These are phyloP conservation scores for Volucella bombylans DNA, from an alignment of 2,888 invertebrate species.

Conservation along the genomic window DNA sequence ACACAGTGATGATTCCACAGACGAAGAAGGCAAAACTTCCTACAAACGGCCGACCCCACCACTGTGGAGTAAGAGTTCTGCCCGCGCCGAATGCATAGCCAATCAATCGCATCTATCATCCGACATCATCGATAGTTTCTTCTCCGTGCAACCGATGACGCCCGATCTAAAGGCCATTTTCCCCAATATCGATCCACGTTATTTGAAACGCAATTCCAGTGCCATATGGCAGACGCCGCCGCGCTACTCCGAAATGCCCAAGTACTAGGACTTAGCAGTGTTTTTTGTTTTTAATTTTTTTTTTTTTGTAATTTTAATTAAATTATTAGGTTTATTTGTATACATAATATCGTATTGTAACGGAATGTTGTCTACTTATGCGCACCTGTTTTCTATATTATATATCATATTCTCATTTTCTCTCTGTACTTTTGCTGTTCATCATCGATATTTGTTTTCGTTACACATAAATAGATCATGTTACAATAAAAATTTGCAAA, in stretches of 20 bases:
- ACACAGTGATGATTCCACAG: conserved; percentile 82
- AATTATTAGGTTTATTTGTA: conserved; percentile 66
- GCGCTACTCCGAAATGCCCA: conserved; percentile 84
- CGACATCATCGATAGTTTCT: conserved; percentile 84
- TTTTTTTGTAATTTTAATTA: conserved; percentile 27
- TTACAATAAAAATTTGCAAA: conserved; percentile 46
- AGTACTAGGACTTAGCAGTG: conserved; percentile 77
- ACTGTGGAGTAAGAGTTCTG: conserved; percentile 83
- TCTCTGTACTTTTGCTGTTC: conserved; percentile 12
- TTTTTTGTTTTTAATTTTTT: conserved; percentile 2
- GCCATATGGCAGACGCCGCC: conserved; percentile 90
- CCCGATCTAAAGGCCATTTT: conserved; percentile 88
- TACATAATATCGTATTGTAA: conserved; percentile 24
- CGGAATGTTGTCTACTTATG: conserved; percentile 37
- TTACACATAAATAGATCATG: conserved; percentile 47
- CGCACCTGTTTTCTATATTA: conserved; percentile 26
- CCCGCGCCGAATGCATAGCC: conserved; percentile 82
- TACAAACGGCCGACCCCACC: conserved; percentile 80
- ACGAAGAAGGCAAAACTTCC: conserved; percentile 81
- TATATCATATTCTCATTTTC: neutral
- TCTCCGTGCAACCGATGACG: conserved; percentile 85
- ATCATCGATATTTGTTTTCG: conserved; percentile 34
- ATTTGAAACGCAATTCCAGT: conserved; percentile 88
- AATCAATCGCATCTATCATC: conserved; percentile 83
- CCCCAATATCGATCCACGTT: conserved; percentile 86